Evolutionary conservation across 2,113 vertebrate species (phyloP).

Genomic region (Saimiri boliviensis): DNA sequence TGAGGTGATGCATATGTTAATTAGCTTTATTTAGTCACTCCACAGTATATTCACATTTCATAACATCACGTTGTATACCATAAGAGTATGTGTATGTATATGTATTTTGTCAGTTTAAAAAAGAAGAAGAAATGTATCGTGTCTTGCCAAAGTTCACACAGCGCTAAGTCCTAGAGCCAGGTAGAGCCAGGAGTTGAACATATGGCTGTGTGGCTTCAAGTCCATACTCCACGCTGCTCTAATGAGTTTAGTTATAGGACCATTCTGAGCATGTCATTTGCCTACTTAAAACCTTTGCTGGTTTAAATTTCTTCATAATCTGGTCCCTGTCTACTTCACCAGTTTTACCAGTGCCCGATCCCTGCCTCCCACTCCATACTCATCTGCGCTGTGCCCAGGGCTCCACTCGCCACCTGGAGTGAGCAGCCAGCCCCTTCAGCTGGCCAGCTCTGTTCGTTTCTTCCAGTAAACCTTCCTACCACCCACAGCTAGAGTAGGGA

Average conservation of each 20-base stretch:
- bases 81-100: not conserved
- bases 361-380: not conserved
- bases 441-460: not conserved
- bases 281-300: not conserved
- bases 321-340: not conserved
- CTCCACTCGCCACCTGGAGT: not conserved
- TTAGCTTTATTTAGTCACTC: not conserved
- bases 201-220: not conserved
- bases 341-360: not conserved
- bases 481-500: not conserved
- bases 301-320: not conserved
- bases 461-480: not conserved
- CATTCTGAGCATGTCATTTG: not conserved
- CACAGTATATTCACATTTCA: not conserved
- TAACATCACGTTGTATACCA: not conserved
- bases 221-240: not conserved
- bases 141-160: not conserved
- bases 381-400: not conserved
- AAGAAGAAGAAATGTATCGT: not conserved
- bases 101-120: not conserved
- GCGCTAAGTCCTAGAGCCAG: not conserved
- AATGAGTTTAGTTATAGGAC: not conserved
- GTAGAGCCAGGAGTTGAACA: not conserved
- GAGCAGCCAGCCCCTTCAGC: not conserved
- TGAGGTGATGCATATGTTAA: not conserved